phyloP scores from a whole-genome alignment of 1,140 invertebrate species.

The Camponotus vicinus region DNA sequence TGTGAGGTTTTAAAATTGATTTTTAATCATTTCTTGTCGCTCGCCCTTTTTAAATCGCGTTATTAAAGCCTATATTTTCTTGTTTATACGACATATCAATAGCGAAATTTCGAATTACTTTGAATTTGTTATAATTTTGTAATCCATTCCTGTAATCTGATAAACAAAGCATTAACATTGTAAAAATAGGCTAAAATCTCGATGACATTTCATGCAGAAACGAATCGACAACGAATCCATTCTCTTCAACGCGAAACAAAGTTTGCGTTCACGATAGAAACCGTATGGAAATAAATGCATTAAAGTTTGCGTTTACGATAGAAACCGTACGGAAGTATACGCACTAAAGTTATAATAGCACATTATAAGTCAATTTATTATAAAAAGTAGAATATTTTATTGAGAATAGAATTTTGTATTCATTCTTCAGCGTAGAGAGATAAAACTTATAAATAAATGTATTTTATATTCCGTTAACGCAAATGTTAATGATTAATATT shows the following conservation, averaged over 20 bases:
- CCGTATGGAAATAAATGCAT: neutral
- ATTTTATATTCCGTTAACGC: no score
- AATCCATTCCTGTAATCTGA: neutral
- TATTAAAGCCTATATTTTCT: neutral
- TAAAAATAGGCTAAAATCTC: neutral
- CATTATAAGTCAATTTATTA: no score
- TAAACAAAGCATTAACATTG: neutral
- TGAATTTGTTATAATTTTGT: neutral
- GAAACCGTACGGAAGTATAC: no score
- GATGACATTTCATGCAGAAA: neutral
- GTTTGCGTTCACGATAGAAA: neutral
- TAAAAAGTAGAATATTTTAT: no score
- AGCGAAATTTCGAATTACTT: neutral
- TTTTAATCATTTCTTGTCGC: neutral
- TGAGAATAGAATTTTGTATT: no score
- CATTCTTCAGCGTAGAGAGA: no score
- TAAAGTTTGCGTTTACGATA: neutral
- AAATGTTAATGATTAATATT: no score
- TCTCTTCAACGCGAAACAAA: neutral
- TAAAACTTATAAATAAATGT: no score
- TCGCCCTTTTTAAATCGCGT: neutral
- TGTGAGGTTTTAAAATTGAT: no score
- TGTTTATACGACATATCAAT: neutral
- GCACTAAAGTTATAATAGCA: no score
- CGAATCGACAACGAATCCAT: slow-evolving; percentile 1